These are phyloP conservation scores for Okamejei kenojei DNA, from an alignment of 2,797 vertebrate genomes.

Conservation along the genomic window DNA sequence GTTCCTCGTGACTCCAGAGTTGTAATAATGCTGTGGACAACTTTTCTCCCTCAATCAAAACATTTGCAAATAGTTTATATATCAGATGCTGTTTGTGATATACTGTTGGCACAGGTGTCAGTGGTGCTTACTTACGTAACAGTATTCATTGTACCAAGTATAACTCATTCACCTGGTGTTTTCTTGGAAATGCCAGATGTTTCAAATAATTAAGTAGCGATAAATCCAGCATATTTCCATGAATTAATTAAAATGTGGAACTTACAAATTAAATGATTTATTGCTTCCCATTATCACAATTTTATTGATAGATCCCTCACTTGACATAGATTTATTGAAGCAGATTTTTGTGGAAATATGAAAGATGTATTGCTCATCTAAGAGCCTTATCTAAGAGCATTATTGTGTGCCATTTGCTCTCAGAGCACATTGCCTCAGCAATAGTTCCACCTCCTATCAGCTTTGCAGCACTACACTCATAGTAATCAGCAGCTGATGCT, in stretches of 20 bases:
- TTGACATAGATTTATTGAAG: conserved; percentile 55
- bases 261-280: conserved; percentile 45
- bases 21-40: neutral
- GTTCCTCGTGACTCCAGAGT: too few species aligned
- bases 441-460: conserved; percentile 47
- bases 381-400: conserved; percentile 52
- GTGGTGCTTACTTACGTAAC: neutral
- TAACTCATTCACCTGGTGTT: neutral
- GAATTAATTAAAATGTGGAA: too few species aligned
- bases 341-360: conserved; percentile 47
- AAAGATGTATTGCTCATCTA: conserved; percentile 57
- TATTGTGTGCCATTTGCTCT: conserved; percentile 50
- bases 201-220: too few species aligned
- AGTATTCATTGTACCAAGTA: neutral
- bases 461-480: conserved; percentile 52
- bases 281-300: conserved; percentile 48
- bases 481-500: conserved; percentile 57
- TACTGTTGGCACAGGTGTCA: neutral
- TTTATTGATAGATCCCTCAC: conserved; percentile 51
- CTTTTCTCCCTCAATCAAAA: neutral
- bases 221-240: too few species aligned
- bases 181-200: too few species aligned
- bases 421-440: conserved; percentile 50
- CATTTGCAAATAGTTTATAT: neutral
- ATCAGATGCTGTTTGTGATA: neutral